These are phyloP conservation scores for Triplophysa bombifrons DNA, from an alignment of 2,797 vertebrate species.

Conservation along the genomic window DNA sequence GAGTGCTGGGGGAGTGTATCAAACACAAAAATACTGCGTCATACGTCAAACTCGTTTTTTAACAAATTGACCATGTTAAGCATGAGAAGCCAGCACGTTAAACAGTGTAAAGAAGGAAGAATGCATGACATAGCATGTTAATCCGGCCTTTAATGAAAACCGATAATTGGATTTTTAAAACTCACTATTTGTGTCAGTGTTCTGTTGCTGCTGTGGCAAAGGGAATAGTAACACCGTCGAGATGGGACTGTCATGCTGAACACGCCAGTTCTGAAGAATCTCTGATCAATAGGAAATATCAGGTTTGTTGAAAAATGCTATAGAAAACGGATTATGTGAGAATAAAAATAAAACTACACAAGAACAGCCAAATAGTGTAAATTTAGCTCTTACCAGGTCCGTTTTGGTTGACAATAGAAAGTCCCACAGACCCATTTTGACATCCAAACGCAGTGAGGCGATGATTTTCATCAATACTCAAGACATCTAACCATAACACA, in stretches of 20 bases:
- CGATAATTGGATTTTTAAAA: neutral
- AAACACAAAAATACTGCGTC: too few relatives aligned
- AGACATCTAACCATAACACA: conserved; percentile 85
- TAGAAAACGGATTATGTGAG: neutral
- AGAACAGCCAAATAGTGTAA: neutral
- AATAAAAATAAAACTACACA: neutral
- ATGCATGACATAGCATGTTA: neutral
- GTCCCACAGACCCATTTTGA: conserved; percentile 85
- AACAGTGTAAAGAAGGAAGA: too few relatives aligned
- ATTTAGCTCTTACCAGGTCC: conserved; percentile 72
- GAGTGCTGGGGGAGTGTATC: too few relatives aligned
- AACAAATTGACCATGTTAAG: too few relatives aligned
- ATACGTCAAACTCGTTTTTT: too few relatives aligned
- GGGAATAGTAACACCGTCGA: conserved; percentile 85
- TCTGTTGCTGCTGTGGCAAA: conserved; percentile 41
- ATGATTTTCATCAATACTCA: conserved; percentile 69
- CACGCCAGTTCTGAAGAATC: conserved; percentile 84
- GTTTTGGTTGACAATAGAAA: conserved; percentile 84
- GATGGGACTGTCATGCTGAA: conserved; percentile 88
- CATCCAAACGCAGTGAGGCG: conserved; percentile 85
- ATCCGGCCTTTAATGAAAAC: neutral
- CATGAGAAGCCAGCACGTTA: too few relatives aligned
- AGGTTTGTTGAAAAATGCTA: neutral
- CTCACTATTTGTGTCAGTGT: conserved; percentile 56
- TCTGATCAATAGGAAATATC: conserved; percentile 62